Evolutionary conservation across 2,113 vertebrate genomes (phyloP).

Genomic region (Brachirus orientalis): DNA sequence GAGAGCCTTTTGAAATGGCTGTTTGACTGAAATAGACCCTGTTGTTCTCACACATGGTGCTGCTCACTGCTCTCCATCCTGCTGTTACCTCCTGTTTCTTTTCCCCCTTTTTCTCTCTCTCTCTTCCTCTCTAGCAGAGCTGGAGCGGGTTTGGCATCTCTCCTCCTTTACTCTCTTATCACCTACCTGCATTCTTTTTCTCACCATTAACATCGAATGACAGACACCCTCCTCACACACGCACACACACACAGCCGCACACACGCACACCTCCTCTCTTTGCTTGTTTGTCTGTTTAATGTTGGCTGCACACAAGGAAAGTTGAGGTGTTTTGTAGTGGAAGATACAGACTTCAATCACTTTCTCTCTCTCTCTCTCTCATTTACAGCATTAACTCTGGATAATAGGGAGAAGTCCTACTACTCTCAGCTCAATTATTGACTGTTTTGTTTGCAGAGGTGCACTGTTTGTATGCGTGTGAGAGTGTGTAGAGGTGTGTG

Average conservation of each 20-base stretch:
- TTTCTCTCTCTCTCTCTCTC: slow-evolving; percentile 10
- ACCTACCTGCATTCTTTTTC: slow-evolving; percentile 76
- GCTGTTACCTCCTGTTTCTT: slow-evolving; percentile 56
- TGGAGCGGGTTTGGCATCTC: slow-evolving; percentile 68
- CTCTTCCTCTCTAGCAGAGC: slow-evolving; percentile 59
- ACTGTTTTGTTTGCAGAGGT: slow-evolving; percentile 35
- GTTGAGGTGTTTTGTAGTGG: slow-evolving; percentile 63
- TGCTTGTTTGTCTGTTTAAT: slow-evolving; percentile 73
- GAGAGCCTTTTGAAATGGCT: slow-evolving; percentile 73
- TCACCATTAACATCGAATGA: slow-evolving; percentile 74
- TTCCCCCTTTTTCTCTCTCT: slow-evolving; percentile 25
- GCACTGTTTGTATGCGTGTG: slow-evolving; percentile 4
- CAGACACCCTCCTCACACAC: slow-evolving; percentile 23
- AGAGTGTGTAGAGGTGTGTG: background rate
- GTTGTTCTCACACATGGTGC: slow-evolving; percentile 69
- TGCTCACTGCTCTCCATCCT: slow-evolving; percentile 54
- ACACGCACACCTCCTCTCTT: background rate
- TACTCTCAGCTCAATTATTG: slow-evolving; percentile 61
- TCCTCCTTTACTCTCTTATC: slow-evolving; percentile 75
- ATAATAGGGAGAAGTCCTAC: slow-evolving; percentile 46
- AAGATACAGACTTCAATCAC: slow-evolving; percentile 44
- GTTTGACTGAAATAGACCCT: slow-evolving; percentile 78
- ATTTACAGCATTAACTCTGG: slow-evolving; percentile 60
- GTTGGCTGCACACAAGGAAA: slow-evolving; percentile 56
- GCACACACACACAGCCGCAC: background rate